These are phyloP conservation scores for Austrofundulus limnaeus DNA, from an alignment of 2,113 vertebrate species.

Conservation along the genomic window DNA sequence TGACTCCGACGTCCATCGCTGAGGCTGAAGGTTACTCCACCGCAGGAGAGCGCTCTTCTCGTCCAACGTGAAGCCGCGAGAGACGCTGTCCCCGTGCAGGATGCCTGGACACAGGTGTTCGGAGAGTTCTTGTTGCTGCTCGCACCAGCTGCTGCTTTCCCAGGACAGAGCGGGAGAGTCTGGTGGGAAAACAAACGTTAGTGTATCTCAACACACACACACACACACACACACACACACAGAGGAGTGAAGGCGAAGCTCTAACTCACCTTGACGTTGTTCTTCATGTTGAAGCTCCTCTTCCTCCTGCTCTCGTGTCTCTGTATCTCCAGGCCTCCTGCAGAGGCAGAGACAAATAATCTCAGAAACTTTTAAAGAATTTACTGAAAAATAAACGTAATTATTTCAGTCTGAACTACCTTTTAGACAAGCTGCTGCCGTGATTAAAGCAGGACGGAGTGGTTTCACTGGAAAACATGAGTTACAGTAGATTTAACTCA, in stretches of 20 bases:
- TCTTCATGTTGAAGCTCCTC: constrained; percentile 31
- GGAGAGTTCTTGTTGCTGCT: constrained; percentile 72
- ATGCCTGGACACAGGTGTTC: constrained; percentile 75
- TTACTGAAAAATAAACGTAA: background rate
- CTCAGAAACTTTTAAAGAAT: background rate
- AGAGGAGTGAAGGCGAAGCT: background rate
- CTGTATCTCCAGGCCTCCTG: constrained; percentile 25
- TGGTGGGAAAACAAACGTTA: constrained; percentile 12
- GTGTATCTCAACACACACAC: background rate
- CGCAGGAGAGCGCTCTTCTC: constrained; percentile 79
- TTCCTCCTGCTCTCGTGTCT: constrained; percentile 25
- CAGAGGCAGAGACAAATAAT: background rate
- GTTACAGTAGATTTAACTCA: background rate
- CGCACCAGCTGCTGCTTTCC: constrained; percentile 83
- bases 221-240: background rate
- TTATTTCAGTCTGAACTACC: constrained; percentile 50
- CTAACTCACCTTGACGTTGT: constrained; percentile 34
- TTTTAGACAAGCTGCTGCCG: constrained; percentile 38
- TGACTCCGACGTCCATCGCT: constrained; percentile 72
- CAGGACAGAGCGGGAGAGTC: constrained; percentile 63
- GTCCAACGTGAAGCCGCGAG: constrained; percentile 78
- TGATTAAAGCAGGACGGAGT: constrained; percentile 41
- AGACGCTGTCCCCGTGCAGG: constrained; percentile 84
- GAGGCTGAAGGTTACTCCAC: constrained; percentile 82
- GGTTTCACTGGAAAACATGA: constrained; percentile 42